Percentiles rank a stretch among this genome's conserved stretches.
phyloP scores from a whole-genome alignment of 2,888 invertebrate genomes.

The Chromoteleia sp. region DNA sequence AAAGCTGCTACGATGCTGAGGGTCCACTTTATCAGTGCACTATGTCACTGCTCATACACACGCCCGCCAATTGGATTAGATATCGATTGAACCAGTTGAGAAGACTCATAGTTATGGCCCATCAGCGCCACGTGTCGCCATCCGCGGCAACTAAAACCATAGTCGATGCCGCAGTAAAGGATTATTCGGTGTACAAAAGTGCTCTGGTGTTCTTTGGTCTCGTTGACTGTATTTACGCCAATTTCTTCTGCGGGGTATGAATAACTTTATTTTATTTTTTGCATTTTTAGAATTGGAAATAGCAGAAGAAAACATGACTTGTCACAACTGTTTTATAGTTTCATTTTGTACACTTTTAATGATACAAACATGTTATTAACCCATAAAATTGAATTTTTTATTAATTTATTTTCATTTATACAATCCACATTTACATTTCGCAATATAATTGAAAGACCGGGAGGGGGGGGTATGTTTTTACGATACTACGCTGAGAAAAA shows the following conservation, averaged over 20 bases:
- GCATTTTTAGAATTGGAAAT: too few species aligned
- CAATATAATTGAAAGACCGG: too few species aligned
- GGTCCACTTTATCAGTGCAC: constrained; percentile 95
- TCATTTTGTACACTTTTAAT: too few species aligned
- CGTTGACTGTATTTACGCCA: constrained; percentile 92
- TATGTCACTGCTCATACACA: constrained; percentile 92
- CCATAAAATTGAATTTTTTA: too few species aligned
- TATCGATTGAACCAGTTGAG: constrained; percentile 90
- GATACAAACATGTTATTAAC: too few species aligned
- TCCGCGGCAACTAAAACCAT: constrained; percentile 87
- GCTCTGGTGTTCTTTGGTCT: constrained; percentile 94
- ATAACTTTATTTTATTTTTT: background rate
- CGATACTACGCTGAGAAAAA: too few species aligned
- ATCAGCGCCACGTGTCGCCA: constrained; percentile 89
- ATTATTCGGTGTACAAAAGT: constrained; percentile 93
- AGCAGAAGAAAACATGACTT: too few species aligned
- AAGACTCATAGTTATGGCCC: constrained; percentile 91
- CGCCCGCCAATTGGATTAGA: constrained; percentile 91
- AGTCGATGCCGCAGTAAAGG: constrained; percentile 86
- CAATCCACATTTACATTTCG: too few species aligned
- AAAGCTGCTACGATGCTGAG: constrained; percentile 95
- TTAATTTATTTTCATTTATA: too few species aligned
- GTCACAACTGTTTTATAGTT: too few species aligned
- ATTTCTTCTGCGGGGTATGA: constrained; percentile 87
- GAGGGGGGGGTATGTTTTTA: too few species aligned